These are phyloP conservation scores for Eurosta solidaginis DNA, from an alignment of 1,140 invertebrate genomes.

Conservation along the genomic window DNA sequence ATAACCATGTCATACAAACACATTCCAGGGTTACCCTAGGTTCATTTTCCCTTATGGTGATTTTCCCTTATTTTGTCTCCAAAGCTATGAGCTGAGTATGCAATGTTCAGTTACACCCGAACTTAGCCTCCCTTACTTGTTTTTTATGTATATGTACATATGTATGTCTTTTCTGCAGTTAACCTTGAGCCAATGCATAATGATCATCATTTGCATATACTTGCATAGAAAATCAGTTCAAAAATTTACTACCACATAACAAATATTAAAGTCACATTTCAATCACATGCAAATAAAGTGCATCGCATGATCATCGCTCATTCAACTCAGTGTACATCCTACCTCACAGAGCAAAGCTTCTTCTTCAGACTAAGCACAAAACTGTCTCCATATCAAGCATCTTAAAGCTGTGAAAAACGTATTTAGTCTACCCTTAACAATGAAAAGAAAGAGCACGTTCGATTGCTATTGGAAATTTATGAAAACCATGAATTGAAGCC, in stretches of 20 bases:
- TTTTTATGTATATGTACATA: neutral
- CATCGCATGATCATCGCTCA: neutral
- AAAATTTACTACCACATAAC: constrained; percentile 37
- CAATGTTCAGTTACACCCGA: too few species aligned
- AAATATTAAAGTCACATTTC: constrained; percentile 44
- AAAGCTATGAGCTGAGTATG: too few species aligned
- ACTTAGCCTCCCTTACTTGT: too few species aligned
- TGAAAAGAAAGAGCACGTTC: constrained; percentile 33
- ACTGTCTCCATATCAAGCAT: neutral
- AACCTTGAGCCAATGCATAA: neutral
- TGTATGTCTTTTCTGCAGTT: neutral
- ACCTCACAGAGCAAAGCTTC: neutral
- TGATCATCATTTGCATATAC: constrained; percentile 26
- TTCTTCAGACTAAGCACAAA: constrained; percentile 3
- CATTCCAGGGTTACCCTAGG: too few species aligned
- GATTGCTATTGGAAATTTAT: constrained; percentile 38
- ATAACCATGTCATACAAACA: too few species aligned
- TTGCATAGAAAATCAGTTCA: neutral
- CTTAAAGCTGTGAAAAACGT: neutral
- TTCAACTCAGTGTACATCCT: constrained; percentile 5
- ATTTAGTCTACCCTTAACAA: constrained; percentile 31
- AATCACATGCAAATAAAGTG: constrained; percentile 41
- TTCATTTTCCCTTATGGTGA: too few species aligned
- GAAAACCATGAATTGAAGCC: constrained; percentile 36
- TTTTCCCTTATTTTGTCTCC: too few species aligned